Evolutionary conservation across 1,140 invertebrate species (phyloP).

Genomic region (Drosophila melanica): DNA sequence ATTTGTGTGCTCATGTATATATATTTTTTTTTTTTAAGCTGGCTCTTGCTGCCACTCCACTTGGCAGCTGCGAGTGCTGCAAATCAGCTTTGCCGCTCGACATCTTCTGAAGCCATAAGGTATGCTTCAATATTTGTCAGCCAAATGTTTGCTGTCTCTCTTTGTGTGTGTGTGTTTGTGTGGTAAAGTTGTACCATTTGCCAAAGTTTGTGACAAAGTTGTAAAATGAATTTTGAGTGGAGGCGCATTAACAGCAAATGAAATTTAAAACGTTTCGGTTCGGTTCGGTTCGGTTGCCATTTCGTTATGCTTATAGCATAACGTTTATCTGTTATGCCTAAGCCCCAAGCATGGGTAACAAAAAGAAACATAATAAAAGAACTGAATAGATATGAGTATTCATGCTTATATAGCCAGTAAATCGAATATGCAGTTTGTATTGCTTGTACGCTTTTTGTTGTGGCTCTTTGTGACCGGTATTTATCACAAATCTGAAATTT

Average conservation of each 20-base stretch:
- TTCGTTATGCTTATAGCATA: background rate
- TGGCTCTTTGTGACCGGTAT: constrained; percentile 26
- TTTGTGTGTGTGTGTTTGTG: constrained; percentile 8
- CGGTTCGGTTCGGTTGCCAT: background rate
- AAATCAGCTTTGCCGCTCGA: constrained; percentile 60
- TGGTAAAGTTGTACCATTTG: constrained; percentile 33
- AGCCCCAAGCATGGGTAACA: background rate
- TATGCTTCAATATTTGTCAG: constrained; percentile 49
- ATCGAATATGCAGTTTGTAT: constrained; percentile 40
- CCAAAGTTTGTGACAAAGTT: constrained; percentile 61
- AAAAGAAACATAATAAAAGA: background rate
- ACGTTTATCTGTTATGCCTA: constrained; percentile 27
- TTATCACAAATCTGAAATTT: constrained; percentile 68
- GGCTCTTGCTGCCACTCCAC: constrained; percentile 14
- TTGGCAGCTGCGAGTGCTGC: constrained; percentile 41
- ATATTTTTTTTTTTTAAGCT: constrained; percentile 13
- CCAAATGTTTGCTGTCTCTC: constrained; percentile 13
- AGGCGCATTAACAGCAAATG: constrained; percentile 72
- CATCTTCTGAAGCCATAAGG: constrained; percentile 51
- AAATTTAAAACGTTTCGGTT: constrained; percentile 67
- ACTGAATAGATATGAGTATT: constrained; percentile 19
- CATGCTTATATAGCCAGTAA: constrained; percentile 15
- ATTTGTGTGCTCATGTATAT: constrained; percentile 4
- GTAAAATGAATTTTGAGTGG: constrained; percentile 64
- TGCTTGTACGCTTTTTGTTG: background rate